Evolutionary conservation across 2,113 vertebrate species (phyloP).

Genomic region (Paramisgurnus dabryanus): DNA sequence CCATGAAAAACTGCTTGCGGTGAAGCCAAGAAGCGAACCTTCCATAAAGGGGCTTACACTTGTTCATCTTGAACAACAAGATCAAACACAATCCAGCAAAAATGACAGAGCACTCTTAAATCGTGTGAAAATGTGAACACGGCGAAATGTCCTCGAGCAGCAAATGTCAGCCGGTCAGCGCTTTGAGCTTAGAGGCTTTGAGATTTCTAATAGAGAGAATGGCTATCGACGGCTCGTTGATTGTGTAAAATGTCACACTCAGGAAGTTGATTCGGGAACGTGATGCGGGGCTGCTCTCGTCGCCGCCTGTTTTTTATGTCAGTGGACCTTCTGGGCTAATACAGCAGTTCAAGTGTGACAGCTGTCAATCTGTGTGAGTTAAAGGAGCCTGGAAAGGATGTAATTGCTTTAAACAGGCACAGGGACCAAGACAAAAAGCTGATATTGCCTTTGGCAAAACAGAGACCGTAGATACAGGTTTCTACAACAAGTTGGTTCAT

Average conservation of each 20-base stretch:
- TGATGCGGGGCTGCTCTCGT: constrained; percentile 38
- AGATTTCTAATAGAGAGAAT: constrained; percentile 41
- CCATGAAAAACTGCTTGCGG: too few relatives aligned
- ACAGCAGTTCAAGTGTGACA: constrained; percentile 41
- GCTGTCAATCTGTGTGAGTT: constrained; percentile 35
- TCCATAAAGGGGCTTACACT: neutral
- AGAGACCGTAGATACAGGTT: neutral
- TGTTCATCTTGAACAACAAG: constrained; percentile 8
- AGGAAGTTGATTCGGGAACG: constrained; percentile 41
- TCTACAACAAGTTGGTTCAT: neutral
- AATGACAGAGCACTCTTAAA: constrained; percentile 10
- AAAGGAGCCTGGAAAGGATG: constrained; percentile 31
- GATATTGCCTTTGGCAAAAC: constrained; percentile 4
- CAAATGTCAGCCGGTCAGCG: constrained; percentile 30
- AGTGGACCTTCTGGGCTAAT: constrained; percentile 48
- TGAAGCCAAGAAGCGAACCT: neutral
- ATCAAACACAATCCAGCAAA: constrained; percentile 22
- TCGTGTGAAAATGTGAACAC: constrained; percentile 9
- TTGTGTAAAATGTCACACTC: constrained; percentile 58
- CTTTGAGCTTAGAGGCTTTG: constrained; percentile 41
- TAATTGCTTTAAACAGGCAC: constrained; percentile 43
- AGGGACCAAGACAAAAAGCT: constrained; percentile 23
- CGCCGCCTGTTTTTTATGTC: constrained; percentile 53
- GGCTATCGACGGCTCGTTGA: constrained; percentile 48
- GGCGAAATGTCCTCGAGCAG: constrained; percentile 13